phyloP scores from a whole-genome alignment of 35 echinoderm and acorn worm genomes.

The Holothuria glaberrima region DNA sequence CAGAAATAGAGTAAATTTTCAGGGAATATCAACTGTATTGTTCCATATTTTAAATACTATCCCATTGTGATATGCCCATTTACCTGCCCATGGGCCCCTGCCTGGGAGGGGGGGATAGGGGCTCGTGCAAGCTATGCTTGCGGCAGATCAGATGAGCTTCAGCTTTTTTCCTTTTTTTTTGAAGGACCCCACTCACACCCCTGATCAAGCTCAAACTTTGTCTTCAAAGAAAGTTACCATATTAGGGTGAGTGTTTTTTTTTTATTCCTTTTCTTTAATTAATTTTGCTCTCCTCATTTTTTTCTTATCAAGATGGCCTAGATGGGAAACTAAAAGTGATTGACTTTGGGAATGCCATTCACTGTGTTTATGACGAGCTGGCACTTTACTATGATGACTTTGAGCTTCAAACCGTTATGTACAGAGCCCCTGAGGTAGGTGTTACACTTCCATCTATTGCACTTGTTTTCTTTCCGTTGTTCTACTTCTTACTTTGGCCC shows the following conservation, averaged over 20 bases:
- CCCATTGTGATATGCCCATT: no score
- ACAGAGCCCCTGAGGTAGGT: constrained; percentile 97
- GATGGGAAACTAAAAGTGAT: constrained; percentile 82
- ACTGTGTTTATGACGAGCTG: constrained; percentile 93
- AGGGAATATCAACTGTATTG: no score
- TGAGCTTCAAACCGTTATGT: constrained; percentile 87
- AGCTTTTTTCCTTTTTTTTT: no score
- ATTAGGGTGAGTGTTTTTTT: background rate
- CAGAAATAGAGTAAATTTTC: no score
- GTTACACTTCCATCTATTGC: constrained; percentile 36
- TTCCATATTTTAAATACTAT: no score
- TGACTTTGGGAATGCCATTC: constrained; percentile 98
- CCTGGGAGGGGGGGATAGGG: no score
- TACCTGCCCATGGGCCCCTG: no score
- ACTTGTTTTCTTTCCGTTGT: constrained; percentile 21
- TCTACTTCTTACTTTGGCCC: constrained; percentile 18
- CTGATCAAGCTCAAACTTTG: no score
- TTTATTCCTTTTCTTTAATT: no score
- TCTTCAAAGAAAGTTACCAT: background rate
- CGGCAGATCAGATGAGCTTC: no score
- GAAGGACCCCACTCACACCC: no score
- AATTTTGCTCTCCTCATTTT: background rate
- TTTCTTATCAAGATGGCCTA: constrained; percentile 52
- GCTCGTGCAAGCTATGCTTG: no score
- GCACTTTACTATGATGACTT: constrained; percentile 96